phyloP scores from a whole-genome alignment of 2,113 vertebrate genomes.

The Dicerorhinus sumatrensis region DNA sequence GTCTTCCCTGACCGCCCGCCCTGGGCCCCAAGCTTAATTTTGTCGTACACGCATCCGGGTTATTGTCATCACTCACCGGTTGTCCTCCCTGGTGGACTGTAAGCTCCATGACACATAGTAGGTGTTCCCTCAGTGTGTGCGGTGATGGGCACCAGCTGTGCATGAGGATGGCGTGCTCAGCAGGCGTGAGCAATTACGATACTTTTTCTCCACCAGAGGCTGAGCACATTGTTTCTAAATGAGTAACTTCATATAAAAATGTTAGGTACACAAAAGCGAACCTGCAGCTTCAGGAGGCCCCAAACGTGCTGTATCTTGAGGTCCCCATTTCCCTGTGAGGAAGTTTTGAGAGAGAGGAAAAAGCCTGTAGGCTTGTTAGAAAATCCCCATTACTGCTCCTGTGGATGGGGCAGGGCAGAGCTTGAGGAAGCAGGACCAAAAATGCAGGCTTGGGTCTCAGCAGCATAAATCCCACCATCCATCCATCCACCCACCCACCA shows the following conservation, averaged over 20 bases:
- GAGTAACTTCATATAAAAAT: rapidly evolving
- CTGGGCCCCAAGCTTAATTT: neutral
- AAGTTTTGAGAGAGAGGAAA: neutral
- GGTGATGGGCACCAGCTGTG: rapidly evolving
- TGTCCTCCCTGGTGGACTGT: neutral
- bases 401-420: too few relatives aligned
- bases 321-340: neutral
- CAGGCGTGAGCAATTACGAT: rapidly evolving
- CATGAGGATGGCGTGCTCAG: rapidly evolving
- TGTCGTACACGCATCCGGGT: rapidly evolving
- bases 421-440: neutral
- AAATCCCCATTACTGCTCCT: neutral
- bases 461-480: rapidly evolving
- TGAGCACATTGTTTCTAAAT: rapidly evolving
- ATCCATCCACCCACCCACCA: rapidly evolving
- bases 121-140: neutral
- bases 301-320: rapidly evolving
- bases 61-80: neutral
- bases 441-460: neutral
- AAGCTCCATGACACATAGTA: rapidly evolving
- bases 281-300: neutral
- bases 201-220: neutral
- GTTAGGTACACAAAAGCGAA: rapidly evolving
- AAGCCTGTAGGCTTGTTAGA: rapidly evolving
- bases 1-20: neutral